Base-by-base conservation (phyloP, 1,140 invertebrate genomes). In the Heliothis virescens region DNA sequence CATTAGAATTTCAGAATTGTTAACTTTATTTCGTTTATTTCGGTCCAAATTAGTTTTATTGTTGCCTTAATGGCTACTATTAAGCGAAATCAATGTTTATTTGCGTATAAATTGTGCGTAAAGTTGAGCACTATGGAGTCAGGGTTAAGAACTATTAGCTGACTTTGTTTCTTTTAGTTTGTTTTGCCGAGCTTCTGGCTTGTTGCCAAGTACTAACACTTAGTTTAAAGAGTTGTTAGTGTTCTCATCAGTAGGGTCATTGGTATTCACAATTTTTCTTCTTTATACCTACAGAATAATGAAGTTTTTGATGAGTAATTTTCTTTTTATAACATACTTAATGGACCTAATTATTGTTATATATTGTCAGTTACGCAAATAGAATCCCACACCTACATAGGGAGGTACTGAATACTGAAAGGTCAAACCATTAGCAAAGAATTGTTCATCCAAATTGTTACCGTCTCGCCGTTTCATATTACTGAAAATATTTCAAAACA, bases 1-100 rank as follows among this genome's bases (percentile, higher is more conserved):
- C 63, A 59, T 86, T 81, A 83, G 76, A 85, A 83, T 86, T 85
- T 76, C 71, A 57, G 77, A 82, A 78, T 72, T 82, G 72, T 79
- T 65, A 73, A 79, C 55, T 73, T 75, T 82, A 41, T 72, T 76
- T 15, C 48, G 63, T 65, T 79, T 67, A 67, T 67, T 67, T 67
- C 63, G 63, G 41, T 67, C 12, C 29, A 67, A 69, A 78, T 77
- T 67, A 78, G 63, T 69, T 47, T 69, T 16, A 69, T 59, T 78
- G 29, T 78, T 50, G 34, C 34, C 16, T 15, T 65, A 65, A 65
- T 76, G 71, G 53, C 18, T 26, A 75, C 57, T 75, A 50, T 76
- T 65, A 65, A 26, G 74, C 15, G 26, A 74, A 76, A 76, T 76
- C 60, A 53, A 76, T 76, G 26, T 76, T 76, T 57, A 73, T 74